Conservation (phyloP, 2,888 invertebrate genomes). For the Physocephala rufipes region DNA sequence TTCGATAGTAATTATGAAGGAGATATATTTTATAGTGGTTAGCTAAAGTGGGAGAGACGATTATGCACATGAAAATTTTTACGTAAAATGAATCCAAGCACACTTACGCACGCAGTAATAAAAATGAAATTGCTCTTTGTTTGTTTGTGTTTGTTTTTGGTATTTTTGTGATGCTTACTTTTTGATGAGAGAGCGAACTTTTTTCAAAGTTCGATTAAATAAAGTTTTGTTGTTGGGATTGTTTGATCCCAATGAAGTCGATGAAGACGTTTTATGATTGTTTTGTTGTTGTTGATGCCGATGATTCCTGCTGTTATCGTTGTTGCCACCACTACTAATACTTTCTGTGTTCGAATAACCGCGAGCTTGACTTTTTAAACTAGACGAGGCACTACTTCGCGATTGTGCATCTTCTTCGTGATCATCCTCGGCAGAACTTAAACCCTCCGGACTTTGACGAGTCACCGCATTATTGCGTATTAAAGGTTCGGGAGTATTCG, state of each 20-base stretch:
- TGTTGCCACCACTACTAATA: constrained; percentile 33
- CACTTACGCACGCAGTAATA: too few species aligned
- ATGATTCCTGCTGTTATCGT: constrained; percentile 15
- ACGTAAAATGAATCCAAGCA: too few species aligned
- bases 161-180: constrained; percentile 63
- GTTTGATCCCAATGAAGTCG: constrained; percentile 60
- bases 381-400: constrained; percentile 43
- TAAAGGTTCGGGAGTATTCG: constrained; percentile 61
- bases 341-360: constrained; percentile 37
- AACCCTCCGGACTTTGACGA: constrained; percentile 64
- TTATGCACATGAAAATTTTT: too few species aligned
- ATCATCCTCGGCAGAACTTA: constrained; percentile 65
- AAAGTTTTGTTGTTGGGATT: constrained; percentile 72
- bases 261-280: constrained; percentile 50
- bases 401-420: constrained; percentile 47
- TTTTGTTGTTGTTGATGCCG: constrained; percentile 44
- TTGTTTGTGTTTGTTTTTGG: constrained; percentile 34
- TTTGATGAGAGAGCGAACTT: constrained; percentile 79
- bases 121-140: neutral
- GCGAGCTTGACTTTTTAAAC: constrained; percentile 6
- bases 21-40: too few species aligned
- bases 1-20: too few species aligned
- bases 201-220: constrained; percentile 85
- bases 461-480: constrained; percentile 45
- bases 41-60: too few species aligned